Evolutionary conservation across 1,140 invertebrate genomes (phyloP).

Genomic region (Delia radicum): DNA sequence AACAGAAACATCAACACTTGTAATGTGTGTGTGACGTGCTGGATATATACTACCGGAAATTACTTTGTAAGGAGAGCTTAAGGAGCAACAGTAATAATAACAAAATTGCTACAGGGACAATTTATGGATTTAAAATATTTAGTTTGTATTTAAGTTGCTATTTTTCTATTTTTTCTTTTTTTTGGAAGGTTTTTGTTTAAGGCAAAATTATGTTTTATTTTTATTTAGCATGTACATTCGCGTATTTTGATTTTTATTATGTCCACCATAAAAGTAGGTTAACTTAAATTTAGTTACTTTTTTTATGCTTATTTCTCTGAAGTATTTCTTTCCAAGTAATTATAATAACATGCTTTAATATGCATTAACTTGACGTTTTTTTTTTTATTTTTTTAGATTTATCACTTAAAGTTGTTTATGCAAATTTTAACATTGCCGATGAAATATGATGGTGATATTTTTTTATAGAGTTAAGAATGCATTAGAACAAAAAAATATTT

Average conservation of each 20-base stretch:
- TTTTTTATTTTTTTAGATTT: background rate
- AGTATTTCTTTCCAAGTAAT: too few species aligned
- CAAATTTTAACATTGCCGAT: background rate
- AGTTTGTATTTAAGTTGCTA: background rate
- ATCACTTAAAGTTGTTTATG: background rate
- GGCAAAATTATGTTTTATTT: background rate
- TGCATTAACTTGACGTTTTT: background rate
- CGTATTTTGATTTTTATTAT: background rate
- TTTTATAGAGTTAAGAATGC: background rate
- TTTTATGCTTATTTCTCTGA: too few species aligned
- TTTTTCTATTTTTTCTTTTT: background rate
- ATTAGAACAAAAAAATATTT: background rate
- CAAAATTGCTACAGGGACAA: background rate
- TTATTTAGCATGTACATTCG: background rate
- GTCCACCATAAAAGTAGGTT: background rate
- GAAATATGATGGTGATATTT: background rate
- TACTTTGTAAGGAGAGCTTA: background rate
- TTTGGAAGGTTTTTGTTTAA: background rate
- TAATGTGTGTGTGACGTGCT: background rate
- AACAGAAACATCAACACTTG: background rate
- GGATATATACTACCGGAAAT: background rate
- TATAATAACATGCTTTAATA: background rate
- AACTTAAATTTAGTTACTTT: background rate
- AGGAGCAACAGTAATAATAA: background rate
- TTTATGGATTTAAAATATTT: background rate